Evolutionary conservation across 2,888 invertebrate species (phyloP).

Genomic region (Rhagonycha lutea): DNA sequence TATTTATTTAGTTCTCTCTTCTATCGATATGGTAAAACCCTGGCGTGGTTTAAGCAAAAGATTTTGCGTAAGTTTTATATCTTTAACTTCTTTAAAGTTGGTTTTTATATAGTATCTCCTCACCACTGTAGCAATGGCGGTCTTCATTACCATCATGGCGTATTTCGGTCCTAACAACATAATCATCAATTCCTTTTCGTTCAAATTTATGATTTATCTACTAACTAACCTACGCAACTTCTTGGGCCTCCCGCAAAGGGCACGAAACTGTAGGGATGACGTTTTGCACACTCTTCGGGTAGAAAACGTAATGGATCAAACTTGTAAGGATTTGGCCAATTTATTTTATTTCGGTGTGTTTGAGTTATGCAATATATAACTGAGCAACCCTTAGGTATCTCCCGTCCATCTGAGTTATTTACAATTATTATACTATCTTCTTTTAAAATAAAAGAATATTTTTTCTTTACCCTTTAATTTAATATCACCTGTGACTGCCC

Average conservation of each 20-base stretch:
- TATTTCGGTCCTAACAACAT: background rate
- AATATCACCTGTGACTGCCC: conserved; percentile 18
- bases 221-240: background rate
- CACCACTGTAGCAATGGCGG: background rate
- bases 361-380: background rate
- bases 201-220: background rate
- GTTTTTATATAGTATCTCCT: background rate
- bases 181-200: background rate
- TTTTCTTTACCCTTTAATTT: conserved; percentile 5
- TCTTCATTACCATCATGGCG: background rate
- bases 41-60: background rate
- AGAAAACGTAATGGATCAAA: conserved; percentile 14
- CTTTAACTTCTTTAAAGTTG: background rate
- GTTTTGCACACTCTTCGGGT: conserved; percentile 5
- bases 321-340: background rate
- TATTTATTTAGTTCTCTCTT: background rate
- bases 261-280: conserved; percentile 2
- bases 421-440: too few species aligned
- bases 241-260: background rate
- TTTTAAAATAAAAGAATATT: too few species aligned
- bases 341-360: background rate
- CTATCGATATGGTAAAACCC: background rate
- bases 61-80: background rate
- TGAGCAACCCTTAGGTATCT: background rate
- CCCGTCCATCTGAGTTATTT: too few species aligned